Evolutionary conservation across 2,797 vertebrate species (phyloP).

Genomic region (Propithecus deckenii): DNA sequence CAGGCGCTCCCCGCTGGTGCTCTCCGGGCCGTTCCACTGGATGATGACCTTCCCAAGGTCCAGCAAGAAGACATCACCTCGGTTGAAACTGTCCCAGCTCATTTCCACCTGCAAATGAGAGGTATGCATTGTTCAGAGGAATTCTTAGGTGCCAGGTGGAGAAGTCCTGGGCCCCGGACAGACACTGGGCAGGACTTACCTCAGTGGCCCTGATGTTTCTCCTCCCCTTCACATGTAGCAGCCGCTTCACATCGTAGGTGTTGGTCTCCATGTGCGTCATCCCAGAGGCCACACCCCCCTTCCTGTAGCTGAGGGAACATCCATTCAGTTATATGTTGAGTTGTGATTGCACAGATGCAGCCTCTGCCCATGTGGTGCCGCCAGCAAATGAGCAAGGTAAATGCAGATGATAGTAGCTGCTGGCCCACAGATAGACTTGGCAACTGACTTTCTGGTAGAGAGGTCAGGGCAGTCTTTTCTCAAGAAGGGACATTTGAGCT

Average conservation of each 20-base stretch:
- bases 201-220: slow-evolving; percentile 89
- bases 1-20: slow-evolving; percentile 91
- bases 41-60: slow-evolving; percentile 91
- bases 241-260: slow-evolving; percentile 87
- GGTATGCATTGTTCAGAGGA: neutral
- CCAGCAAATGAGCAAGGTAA: neutral
- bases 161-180: neutral
- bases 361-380: neutral
- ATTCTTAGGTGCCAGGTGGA: neutral
- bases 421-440: neutral
- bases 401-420: neutral
- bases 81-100: slow-evolving; percentile 92
- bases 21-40: slow-evolving; percentile 94
- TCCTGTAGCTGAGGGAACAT: slow-evolving; percentile 88
- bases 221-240: slow-evolving; percentile 93
- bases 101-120: slow-evolving; percentile 88
- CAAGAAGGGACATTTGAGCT: neutral
- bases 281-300: slow-evolving; percentile 91
- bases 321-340: neutral
- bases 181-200: slow-evolving; percentile 79
- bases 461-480: neutral
- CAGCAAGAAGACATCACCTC: slow-evolving; percentile 92
- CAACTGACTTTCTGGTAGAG: neutral
- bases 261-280: slow-evolving; percentile 93
- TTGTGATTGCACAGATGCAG: neutral